Evolutionary conservation across 2,888 invertebrate species (phyloP).

Genomic region (Podotricha telesiphe): DNA sequence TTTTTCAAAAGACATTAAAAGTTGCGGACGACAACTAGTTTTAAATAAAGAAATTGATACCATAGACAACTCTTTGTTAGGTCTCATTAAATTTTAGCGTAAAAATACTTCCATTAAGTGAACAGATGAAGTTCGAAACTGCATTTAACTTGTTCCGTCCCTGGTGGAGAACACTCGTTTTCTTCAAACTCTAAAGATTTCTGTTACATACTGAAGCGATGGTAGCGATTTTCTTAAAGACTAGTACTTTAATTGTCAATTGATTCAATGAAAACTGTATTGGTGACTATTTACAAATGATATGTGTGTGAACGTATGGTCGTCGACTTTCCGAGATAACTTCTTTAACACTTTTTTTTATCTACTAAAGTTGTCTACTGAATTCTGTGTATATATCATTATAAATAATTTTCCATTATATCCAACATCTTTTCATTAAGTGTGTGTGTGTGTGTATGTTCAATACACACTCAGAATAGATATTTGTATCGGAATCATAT

Average conservation of each 20-base stretch:
- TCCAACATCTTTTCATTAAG: too few relatives aligned
- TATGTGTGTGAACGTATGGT: too few relatives aligned
- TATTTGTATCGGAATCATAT: too few relatives aligned
- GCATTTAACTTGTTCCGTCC: slow-evolving; percentile 23
- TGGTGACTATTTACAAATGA: too few relatives aligned
- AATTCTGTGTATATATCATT: too few relatives aligned
- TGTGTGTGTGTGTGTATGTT: too few relatives aligned
- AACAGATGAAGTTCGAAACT: slow-evolving; percentile 23
- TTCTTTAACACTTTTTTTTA: too few relatives aligned
- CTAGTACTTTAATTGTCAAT: slow-evolving; percentile 8
- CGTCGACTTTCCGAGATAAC: too few relatives aligned
- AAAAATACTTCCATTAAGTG: slow-evolving; percentile 21
- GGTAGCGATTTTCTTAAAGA: slow-evolving; percentile 12
- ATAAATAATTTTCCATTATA: too few relatives aligned
- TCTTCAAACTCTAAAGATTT: slow-evolving; percentile 18
- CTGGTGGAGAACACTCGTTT: slow-evolving; percentile 13
- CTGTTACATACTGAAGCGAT: slow-evolving; percentile 9
- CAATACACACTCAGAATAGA: too few relatives aligned
- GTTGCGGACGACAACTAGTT: neutral
- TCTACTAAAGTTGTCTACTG: too few relatives aligned
- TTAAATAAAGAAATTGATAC: slow-evolving; percentile 8
- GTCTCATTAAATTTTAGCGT: slow-evolving; percentile 16
- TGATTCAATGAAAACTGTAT: neutral
- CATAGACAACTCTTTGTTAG: slow-evolving; percentile 8
- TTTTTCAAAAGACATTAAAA: too few relatives aligned